Conservation (phyloP, 2,113 vertebrate species). For the Okapia johnstoni region DNA sequence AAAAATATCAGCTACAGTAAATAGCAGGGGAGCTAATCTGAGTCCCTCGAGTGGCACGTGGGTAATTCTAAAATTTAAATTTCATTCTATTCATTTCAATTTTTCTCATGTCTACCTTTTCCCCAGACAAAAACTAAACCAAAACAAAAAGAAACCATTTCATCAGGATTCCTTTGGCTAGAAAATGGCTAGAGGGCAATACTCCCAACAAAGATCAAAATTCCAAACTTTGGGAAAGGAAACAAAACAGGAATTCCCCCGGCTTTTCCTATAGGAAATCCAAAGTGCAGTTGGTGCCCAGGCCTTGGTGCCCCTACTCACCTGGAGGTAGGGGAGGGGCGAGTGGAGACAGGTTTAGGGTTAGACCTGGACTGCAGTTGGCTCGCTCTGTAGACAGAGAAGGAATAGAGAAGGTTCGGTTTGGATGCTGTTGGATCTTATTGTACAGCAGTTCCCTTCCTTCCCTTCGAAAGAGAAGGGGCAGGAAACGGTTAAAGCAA, state of each 20-base stretch:
- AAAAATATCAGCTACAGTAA: not conserved
- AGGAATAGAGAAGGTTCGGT: too few relatives aligned
- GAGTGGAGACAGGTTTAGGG: not conserved
- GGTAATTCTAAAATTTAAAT: not conserved
- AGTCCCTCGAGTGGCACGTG: not conserved
- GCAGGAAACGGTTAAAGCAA: conserved; percentile 66
- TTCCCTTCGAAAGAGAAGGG: not conserved
- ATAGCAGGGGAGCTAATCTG: not conserved
- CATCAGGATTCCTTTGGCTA: conserved; percentile 4
- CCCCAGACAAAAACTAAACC: not conserved
- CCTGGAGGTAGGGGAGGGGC: not conserved
- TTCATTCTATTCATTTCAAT: not conserved
- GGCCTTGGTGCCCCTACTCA: not conserved
- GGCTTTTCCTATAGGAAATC: conserved; percentile 17
- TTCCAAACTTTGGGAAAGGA: conserved; percentile 34
- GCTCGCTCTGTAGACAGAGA: not conserved
- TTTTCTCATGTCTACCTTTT: not conserved
- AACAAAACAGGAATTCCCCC: not conserved
- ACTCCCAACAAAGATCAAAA: not conserved
- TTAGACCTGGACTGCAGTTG: not conserved
- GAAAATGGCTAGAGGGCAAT: not conserved
- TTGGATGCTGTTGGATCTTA: not conserved
- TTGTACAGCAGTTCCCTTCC: not conserved
- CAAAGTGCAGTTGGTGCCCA: not conserved
- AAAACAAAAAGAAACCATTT: not conserved